Evolutionary conservation across 2,888 invertebrate species (phyloP).

Genomic region (Subacronicta megacephala): DNA sequence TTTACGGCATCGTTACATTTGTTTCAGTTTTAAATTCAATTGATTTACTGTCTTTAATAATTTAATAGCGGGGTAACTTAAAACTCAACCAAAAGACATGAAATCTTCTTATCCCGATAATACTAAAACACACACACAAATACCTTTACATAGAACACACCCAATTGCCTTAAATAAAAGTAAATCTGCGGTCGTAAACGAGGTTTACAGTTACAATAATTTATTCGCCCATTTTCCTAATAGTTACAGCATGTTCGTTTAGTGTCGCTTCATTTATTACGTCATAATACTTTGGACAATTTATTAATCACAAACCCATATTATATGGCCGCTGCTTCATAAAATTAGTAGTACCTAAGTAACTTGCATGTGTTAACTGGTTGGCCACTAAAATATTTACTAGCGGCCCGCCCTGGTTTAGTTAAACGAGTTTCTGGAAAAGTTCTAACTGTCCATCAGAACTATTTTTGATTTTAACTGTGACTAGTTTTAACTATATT

Average conservation of each 20-base stretch:
- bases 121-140: too few species aligned
- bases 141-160: neutral
- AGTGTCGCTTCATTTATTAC: conserved; percentile 34
- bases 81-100: too few species aligned
- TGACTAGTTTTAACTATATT: neutral
- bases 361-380: conserved; percentile 5
- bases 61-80: too few species aligned
- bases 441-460: neutral
- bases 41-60: too few species aligned
- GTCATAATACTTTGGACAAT: conserved; percentile 23
- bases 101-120: too few species aligned
- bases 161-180: conserved; percentile 13
- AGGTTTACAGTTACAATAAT: conserved; percentile 15
- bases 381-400: conserved; percentile 36
- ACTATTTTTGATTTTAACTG: neutral
- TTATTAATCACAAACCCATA: conserved; percentile 33
- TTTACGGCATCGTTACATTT: too few species aligned
- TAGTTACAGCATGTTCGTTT: conserved; percentile 24
- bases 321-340: conserved; percentile 26
- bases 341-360: conserved; percentile 34
- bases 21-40: too few species aligned
- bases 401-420: conserved; percentile 22
- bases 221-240: conserved; percentile 33
- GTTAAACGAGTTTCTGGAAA: conserved; percentile 27
- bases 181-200: conserved; percentile 21